phyloP scores from a whole-genome alignment of 1,140 invertebrate species.

The Rhopalosiphum maidis region DNA sequence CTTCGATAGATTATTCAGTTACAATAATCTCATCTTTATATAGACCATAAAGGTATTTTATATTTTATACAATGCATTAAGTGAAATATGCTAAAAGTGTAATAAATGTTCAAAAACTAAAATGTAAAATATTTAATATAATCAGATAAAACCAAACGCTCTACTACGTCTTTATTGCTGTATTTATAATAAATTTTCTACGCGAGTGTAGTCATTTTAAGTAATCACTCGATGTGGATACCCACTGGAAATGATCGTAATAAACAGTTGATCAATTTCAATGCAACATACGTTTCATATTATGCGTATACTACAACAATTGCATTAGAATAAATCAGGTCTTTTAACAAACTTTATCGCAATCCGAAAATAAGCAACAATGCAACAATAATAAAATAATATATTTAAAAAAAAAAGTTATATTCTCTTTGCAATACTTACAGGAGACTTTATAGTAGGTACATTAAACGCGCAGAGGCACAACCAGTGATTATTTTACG shows the following conservation, averaged over 20 bases:
- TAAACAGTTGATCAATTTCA: neutral
- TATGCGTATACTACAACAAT: neutral
- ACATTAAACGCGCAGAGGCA: neutral
- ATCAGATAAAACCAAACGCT: neutral
- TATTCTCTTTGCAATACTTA: neutral
- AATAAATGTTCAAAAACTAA: slow-evolving; percentile 1
- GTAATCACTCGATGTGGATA: neutral
- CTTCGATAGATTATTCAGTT: neutral
- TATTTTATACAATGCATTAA: neutral
- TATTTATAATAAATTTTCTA: neutral
- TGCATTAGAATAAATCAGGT: neutral
- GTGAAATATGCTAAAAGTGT: neutral
- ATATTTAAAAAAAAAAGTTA: neutral
- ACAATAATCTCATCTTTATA: neutral
- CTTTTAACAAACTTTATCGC: neutral
- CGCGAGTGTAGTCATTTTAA: neutral
- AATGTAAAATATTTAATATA: neutral
- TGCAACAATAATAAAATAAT: neutral
- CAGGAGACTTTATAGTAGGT: neutral
- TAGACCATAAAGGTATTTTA: neutral
- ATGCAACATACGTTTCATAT: neutral
- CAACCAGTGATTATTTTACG: neutral
- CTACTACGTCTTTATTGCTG: neutral
- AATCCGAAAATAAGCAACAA: neutral
- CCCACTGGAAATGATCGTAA: neutral